Evolutionary conservation across 2,113 vertebrate genomes (phyloP), one percentile per base, ranked within the genome.

Genomic region (Lucifuga dentata): DNA sequence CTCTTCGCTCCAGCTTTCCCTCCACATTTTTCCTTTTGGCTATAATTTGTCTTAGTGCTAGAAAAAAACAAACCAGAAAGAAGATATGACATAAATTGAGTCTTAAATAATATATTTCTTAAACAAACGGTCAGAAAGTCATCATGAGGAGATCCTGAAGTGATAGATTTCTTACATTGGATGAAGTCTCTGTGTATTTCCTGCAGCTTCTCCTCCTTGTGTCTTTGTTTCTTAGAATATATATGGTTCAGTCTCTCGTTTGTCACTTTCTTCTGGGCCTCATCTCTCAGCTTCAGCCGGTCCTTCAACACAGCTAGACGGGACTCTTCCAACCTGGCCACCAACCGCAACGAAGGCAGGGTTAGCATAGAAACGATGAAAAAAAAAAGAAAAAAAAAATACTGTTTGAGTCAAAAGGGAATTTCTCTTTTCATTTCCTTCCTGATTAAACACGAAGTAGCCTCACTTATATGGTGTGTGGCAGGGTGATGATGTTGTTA

Each of bases 21-120:
- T 94, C 93, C 21, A 93, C 48, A 46, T 93, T 93, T 63, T 84
- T 93, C 8, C 89, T 78, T 61, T 92, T 94, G 16, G 75, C 83
- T 43, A 87, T 73, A 65, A 99, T 66, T 73, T 95, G 98, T 79
- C 96, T 94, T 67, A 97, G 82, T 13, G 85, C 97, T 99, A 45
- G 75, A 86, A 60, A 79, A 46, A 78, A 45, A 39, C 55, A 0
- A 41, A 40, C 3, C 20, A 29, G 1, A 5, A 3, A 19, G 26
- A 33, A 20, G 1, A 79, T 39, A 3, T 55, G 16, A 39, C 3
- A 19, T 2, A 23, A n/a, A n/a, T n/a, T 20, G 11, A 26, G n/a
- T 15, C 8, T 29, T 15, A 1, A 49, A 26, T 20, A 26, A 58
- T 15, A 38, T 16, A 48, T 40, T 58, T 29, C 26, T 29, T n/a